Percentiles rank a stretch among this genome's conserved stretches.
phyloP scores from a whole-genome alignment of 2,113 vertebrate species.

The Tyrannus savana region DNA sequence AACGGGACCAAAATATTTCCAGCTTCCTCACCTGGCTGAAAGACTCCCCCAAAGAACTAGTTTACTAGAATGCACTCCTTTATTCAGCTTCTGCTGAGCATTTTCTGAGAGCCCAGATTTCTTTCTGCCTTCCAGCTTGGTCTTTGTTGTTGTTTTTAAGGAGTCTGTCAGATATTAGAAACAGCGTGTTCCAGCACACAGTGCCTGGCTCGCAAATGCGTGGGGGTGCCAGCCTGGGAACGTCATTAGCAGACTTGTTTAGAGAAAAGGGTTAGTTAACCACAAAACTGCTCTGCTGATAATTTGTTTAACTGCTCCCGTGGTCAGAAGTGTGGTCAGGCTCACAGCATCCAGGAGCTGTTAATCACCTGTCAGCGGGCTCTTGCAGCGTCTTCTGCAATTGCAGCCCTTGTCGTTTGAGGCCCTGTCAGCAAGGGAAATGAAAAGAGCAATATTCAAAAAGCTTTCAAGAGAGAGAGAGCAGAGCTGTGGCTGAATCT shows the following conservation, averaged over 20 bases:
- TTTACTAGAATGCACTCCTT: not conserved
- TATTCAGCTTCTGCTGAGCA: not conserved
- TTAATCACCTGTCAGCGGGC: slow-evolving; percentile 65
- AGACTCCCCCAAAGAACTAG: not conserved
- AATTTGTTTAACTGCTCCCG: slow-evolving; percentile 65
- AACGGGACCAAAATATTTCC: not conserved
- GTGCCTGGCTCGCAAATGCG: not conserved
- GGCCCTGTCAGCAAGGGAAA: slow-evolving; percentile 44
- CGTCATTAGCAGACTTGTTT: not conserved
- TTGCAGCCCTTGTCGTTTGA: slow-evolving; percentile 2
- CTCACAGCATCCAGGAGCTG: slow-evolving; percentile 59
- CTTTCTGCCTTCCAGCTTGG: not conserved
- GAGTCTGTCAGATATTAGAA: not conserved
- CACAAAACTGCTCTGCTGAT: slow-evolving; percentile 58
- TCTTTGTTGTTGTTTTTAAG: not conserved
- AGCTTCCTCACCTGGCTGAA: not conserved
- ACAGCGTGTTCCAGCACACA: not conserved
- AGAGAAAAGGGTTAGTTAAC: slow-evolving; percentile 53
- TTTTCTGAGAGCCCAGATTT: not conserved
- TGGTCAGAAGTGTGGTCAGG: slow-evolving; percentile 62
- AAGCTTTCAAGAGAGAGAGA: not conserved
- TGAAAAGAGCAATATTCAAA: slow-evolving; percentile 21
- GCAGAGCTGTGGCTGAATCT: not conserved
- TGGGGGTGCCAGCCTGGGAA: slow-evolving; percentile 21
- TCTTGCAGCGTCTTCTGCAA: slow-evolving; percentile 47